These are phyloP conservation scores for Myiothlypis chrysogaster DNA, from an alignment of 2,797 vertebrate genomes.

Conservation along the genomic window DNA sequence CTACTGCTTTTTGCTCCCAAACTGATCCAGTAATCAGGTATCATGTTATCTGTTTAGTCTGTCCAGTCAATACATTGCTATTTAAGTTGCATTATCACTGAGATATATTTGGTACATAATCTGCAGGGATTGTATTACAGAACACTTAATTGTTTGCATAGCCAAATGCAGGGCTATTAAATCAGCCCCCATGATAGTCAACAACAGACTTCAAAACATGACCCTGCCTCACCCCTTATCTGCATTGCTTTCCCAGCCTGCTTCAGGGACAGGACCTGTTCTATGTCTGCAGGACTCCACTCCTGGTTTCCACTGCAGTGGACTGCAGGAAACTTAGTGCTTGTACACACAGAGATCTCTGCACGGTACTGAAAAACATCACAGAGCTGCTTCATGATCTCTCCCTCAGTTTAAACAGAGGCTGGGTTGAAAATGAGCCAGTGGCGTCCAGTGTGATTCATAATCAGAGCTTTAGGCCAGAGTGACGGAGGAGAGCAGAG, in stretches of 20 bases:
- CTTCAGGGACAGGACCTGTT: neutral
- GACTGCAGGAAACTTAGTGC: neutral
- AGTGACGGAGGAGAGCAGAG: neutral
- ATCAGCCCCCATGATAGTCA: neutral
- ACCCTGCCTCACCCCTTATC: neutral
- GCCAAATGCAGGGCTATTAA: neutral
- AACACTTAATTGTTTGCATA: slow-evolving; percentile 11
- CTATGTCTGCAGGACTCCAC: neutral
- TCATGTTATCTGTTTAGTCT: slow-evolving; percentile 17
- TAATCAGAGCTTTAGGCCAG: neutral
- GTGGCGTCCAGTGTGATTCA: neutral
- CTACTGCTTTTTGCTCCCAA: neutral
- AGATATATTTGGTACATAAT: slow-evolving; percentile 31
- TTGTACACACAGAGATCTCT: neutral
- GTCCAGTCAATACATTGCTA: slow-evolving; percentile 11
- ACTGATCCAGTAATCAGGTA: neutral
- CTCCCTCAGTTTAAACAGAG: neutral
- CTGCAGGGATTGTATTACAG: neutral
- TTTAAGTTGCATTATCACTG: neutral
- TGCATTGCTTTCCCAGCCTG: neutral
- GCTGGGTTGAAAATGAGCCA: neutral
- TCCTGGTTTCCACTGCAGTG: neutral
- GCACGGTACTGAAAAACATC: neutral
- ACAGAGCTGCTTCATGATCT: neutral
- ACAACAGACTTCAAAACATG: neutral